Evolutionary conservation across 2,113 vertebrate species (phyloP).

Genomic region (Hyla sarda): DNA sequence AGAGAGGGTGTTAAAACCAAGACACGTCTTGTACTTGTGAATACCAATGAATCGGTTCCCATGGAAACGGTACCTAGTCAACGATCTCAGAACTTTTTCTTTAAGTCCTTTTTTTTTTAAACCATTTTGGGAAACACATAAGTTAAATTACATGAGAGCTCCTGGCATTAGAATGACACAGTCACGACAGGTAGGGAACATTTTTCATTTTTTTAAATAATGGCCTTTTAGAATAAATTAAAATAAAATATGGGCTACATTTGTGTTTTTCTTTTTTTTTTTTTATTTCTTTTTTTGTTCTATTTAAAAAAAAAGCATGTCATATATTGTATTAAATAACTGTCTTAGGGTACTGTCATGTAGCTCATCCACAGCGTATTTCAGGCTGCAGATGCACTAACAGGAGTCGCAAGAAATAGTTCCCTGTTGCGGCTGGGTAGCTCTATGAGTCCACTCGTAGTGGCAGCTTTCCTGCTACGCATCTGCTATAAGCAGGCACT

Average conservation of each 20-base stretch:
- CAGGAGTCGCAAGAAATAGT: too few species aligned
- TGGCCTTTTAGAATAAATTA: background rate
- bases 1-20: conserved; percentile 48
- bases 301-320: too few species aligned
- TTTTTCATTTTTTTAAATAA: background rate
- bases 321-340: too few species aligned
- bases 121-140: conserved; percentile 40
- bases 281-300: background rate
- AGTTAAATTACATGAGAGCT: conserved; percentile 9
- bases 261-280: background rate
- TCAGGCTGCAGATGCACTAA: too few species aligned
- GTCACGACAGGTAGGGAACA: background rate
- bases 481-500: too few species aligned
- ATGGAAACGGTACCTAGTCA: conserved; percentile 15
- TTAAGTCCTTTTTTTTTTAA: conserved; percentile 41
- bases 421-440: too few species aligned
- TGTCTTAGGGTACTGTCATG: too few species aligned
- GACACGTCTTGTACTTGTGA: conserved; percentile 45
- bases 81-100: conserved; percentile 32
- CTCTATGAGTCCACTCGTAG: too few species aligned
- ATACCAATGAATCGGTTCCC: conserved; percentile 24
- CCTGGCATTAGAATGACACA: background rate
- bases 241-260: background rate
- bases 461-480: too few species aligned
- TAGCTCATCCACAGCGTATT: too few species aligned